Percentiles rank a stretch among this genome's conserved stretches.
These are phyloP conservation scores for Paramuricea clavata DNA, from an alignment of 92 coral and sea anemone genomes.

Conservation along the genomic window DNA sequence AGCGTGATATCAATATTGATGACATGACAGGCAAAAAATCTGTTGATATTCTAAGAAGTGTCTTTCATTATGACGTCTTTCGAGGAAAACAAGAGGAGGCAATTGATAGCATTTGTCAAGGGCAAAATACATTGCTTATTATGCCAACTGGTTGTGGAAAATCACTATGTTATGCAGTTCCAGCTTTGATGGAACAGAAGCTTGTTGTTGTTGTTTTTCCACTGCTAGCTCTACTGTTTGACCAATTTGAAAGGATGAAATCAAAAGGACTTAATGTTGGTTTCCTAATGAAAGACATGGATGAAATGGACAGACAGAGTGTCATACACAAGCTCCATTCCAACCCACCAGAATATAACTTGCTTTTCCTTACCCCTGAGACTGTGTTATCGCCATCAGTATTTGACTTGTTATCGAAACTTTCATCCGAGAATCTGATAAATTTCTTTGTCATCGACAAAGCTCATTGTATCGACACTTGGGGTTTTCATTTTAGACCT, in stretches of 20 bases:
- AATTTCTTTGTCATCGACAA: no score
- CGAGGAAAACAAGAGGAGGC: slow-evolving; percentile 18
- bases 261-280: no score
- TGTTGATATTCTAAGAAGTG: not conserved
- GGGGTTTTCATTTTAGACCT: no score
- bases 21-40: slow-evolving; percentile 7
- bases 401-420: no score
- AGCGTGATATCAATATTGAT: not conserved
- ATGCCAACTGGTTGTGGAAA: slow-evolving; percentile 31
- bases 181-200: slow-evolving; percentile 24
- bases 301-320: no score
- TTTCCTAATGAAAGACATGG: no score
- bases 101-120: slow-evolving; percentile 13
- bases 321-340: no score
- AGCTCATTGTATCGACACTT: no score
- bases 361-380: no score
- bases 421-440: no score
- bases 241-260: slow-evolving; percentile 4
- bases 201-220: slow-evolving; percentile 19
- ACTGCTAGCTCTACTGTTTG: slow-evolving; percentile 22
- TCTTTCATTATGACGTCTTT: not conserved
- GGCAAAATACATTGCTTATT: slow-evolving; percentile 1
- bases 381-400: no score
- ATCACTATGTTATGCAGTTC: slow-evolving; percentile 30
- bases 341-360: no score